phyloP scores from a whole-genome alignment of 2,888 invertebrate genomes.

The Lydus trimaculatus region DNA sequence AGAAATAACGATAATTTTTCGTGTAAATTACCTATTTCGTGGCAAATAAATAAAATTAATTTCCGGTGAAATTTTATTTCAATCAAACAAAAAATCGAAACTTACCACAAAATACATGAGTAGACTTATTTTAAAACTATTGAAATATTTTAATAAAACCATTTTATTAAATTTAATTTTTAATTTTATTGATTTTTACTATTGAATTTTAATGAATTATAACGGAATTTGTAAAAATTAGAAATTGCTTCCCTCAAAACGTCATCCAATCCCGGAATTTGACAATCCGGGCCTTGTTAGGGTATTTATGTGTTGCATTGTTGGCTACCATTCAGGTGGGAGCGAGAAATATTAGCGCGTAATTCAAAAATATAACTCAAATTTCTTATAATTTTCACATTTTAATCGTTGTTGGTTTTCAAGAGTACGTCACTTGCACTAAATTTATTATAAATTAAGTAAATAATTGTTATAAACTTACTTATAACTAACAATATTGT shows the following conservation, averaged over 20 bases:
- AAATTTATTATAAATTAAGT: neutral
- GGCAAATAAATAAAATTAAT: neutral
- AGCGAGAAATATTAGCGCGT: neutral
- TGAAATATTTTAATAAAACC: conserved; percentile 27
- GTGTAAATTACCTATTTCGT: neutral
- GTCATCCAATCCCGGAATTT: neutral
- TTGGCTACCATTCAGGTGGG: neutral
- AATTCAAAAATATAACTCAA: neutral
- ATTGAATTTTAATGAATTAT: neutral
- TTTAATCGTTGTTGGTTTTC: too few species aligned
- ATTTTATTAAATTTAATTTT: neutral
- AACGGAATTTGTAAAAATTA: neutral
- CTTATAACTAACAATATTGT: too few species aligned
- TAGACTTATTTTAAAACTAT: conserved; percentile 51
- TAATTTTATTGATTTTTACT: neutral
- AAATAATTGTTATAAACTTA: too few species aligned
- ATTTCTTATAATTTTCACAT: too few species aligned
- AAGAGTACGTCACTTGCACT: too few species aligned
- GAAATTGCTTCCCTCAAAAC: neutral
- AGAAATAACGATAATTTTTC: too few species aligned
- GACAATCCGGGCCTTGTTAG: neutral
- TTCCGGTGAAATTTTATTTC: conserved; percentile 22
- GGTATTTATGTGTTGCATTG: neutral
- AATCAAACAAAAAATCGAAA: conserved; percentile 33
- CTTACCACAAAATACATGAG: conserved; percentile 58